A percentile compares a stretch with the other conserved stretches of the same genome.
Conservation (phyloP, 2,113 vertebrate species). For the Gavia stellata region DNA sequence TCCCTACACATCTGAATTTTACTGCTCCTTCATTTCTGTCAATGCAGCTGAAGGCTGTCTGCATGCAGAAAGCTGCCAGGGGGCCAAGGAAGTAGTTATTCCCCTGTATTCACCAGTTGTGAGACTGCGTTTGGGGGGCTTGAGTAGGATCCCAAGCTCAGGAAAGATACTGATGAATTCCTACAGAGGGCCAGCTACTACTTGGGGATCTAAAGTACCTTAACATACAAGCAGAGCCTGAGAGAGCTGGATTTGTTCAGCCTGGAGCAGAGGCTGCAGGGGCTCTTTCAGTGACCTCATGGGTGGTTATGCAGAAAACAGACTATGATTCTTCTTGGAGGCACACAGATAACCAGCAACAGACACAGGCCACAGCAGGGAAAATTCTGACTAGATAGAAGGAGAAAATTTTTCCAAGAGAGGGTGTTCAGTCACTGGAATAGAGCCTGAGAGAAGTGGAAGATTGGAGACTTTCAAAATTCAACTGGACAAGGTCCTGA, state of each 20-base stretch:
- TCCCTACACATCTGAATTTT: neutral
- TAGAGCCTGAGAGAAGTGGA: neutral
- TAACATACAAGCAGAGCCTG: neutral
- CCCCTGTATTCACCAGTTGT: neutral
- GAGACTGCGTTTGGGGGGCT: neutral
- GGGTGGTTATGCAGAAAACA: neutral
- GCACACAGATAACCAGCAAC: neutral
- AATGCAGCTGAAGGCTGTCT: neutral
- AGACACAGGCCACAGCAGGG: neutral
- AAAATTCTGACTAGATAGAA: neutral
- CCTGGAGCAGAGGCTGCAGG: neutral
- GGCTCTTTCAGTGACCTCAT: fast-evolving
- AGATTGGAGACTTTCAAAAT: neutral
- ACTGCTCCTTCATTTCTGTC: neutral
- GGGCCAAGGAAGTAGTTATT: neutral
- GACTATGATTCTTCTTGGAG: neutral
- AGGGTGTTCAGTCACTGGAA: neutral
- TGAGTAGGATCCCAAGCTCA: neutral
- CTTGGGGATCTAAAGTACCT: neutral
- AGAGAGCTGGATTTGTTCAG: neutral
- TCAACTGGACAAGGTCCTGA: neutral
- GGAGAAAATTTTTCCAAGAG: neutral
- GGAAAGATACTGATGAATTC: neutral
- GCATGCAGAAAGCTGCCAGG: neutral
- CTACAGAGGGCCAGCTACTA: neutral